A percentile compares a stretch with the other conserved stretches of the same genome.
These are phyloP conservation scores for Ctenodactylus gundi DNA, from an alignment of 2,113 vertebrate species.

Conservation along the genomic window DNA sequence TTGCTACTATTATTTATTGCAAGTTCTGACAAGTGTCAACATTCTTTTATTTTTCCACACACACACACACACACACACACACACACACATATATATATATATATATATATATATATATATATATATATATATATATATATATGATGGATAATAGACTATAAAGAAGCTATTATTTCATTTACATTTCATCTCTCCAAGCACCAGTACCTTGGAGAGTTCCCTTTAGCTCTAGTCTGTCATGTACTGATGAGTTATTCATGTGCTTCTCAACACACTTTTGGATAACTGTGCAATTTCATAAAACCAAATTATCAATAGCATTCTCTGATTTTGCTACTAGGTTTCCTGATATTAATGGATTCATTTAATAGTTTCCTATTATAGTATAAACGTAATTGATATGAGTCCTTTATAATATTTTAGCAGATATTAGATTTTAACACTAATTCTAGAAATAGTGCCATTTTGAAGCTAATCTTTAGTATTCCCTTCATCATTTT, in stretches of 20 bases:
- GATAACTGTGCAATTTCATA: not conserved
- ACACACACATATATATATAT: no score
- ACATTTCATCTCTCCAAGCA: not conserved
- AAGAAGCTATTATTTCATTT: not conserved
- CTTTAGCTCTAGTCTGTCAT: not conserved
- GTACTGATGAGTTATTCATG: not conserved
- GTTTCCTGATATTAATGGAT: not conserved
- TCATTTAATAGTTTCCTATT: not conserved
- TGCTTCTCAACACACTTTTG: not conserved
- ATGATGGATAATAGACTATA: not conserved
- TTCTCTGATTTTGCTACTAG: not conserved
- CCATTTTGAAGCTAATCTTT: not conserved
- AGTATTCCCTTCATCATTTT: not conserved
- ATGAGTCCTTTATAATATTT: not conserved
- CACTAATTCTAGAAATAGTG: not conserved
- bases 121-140: no score
- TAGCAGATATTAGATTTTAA: not conserved
- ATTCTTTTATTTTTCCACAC: no score
- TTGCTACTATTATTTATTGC: not conserved
- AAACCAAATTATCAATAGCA: not conserved
- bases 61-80: no score
- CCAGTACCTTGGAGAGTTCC: not conserved
- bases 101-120: no score
- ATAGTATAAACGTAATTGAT: not conserved
- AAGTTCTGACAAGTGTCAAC: no score